These are phyloP conservation scores for Schizotus pectinicornis DNA, from an alignment of 2,888 invertebrate genomes.

Conservation along the genomic window DNA sequence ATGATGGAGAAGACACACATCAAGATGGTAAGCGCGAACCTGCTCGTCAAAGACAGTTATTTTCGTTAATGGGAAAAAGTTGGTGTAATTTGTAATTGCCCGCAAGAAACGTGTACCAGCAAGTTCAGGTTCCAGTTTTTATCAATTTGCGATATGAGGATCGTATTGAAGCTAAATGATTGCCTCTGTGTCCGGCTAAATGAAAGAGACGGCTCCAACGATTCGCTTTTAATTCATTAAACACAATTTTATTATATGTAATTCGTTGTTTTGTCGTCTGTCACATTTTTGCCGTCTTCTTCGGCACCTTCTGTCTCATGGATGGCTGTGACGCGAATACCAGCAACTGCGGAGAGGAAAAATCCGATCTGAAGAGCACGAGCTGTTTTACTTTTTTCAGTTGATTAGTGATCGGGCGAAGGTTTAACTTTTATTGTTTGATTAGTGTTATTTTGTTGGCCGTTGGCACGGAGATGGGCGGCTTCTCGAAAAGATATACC, in stretches of 20 bases:
- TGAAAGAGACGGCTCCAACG: slow-evolving; percentile 25
- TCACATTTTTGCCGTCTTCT: slow-evolving; percentile 45
- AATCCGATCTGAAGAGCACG: slow-evolving; percentile 32
- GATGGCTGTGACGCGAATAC: slow-evolving; percentile 43
- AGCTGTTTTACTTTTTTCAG: slow-evolving; percentile 35
- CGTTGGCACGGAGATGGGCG: slow-evolving; percentile 31
- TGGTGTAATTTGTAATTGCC: slow-evolving; percentile 2
- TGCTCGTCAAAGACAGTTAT: not conserved
- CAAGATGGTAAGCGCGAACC: not conserved
- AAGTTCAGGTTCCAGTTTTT: slow-evolving; percentile 26
- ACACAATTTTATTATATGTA: slow-evolving; percentile 39
- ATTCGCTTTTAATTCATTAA: slow-evolving; percentile 45
- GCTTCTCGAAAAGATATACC: slow-evolving; percentile 20
- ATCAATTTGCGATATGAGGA: slow-evolving; percentile 24
- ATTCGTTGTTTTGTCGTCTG: slow-evolving; percentile 49
- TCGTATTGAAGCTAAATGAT: slow-evolving; percentile 20
- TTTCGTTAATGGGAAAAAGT: not conserved
- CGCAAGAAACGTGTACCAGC: slow-evolving; percentile 12
- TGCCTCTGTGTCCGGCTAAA: slow-evolving; percentile 18
- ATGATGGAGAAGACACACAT: not conserved
- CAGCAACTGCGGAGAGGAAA: slow-evolving; percentile 36
- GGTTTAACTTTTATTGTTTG: slow-evolving; percentile 41
- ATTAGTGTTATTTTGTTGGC: slow-evolving; percentile 42
- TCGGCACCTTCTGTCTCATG: slow-evolving; percentile 31
- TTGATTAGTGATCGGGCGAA: slow-evolving; percentile 39